Base-by-base conservation (phyloP, 1,140 invertebrate species). In the Papilio machaon region DNA sequence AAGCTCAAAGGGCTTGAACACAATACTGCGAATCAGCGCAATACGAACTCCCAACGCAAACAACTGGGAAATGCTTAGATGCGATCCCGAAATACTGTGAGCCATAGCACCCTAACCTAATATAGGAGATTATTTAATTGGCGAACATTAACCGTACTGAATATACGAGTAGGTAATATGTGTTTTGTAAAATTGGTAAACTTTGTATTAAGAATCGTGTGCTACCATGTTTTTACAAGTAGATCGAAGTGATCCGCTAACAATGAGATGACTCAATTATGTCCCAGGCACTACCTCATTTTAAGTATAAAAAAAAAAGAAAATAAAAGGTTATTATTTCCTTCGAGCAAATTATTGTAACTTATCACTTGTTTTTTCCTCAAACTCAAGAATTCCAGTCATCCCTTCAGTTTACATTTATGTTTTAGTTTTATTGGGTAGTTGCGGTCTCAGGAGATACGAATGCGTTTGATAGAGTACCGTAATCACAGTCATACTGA, bases 401-500 rank as follows among this genome's bases (percentile, higher is more conserved):
- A 46, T 46, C 38, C 38, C 38, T 47, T 47, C 19, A 15, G 17
- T 73, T 73, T 74, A 17, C 38, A 38, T 73, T 43, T 73, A 67
- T 74, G 73, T 10, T 74, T 47, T 38, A 46, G 38, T 74, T 47
- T 43, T 74, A 74, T 47, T 74, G 46, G 73, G 30, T 73, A 46
- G 19, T 67, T 79, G 60, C 46, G 77, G 77, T 64, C 54, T n/a
- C 60, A 64, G 73, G 64, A 79, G 77, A 74, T 76, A 52, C 30
- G 73, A 35, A 23, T 75, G 52, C 73, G 73, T 60, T 80, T 67
- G 74, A 80, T 82, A 76, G 82, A 84, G 81, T 87, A 85, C 87
- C 85, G 85, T 87, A 85, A 82, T 80, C 76, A 64, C 58, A 81
- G 78, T 87, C 81, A 81, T 49, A 82, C 81, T 73, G 83, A 73